Evolutionary conservation across 2,888 invertebrate species (phyloP).

Genomic region (Tetheella fluctuosa): DNA sequence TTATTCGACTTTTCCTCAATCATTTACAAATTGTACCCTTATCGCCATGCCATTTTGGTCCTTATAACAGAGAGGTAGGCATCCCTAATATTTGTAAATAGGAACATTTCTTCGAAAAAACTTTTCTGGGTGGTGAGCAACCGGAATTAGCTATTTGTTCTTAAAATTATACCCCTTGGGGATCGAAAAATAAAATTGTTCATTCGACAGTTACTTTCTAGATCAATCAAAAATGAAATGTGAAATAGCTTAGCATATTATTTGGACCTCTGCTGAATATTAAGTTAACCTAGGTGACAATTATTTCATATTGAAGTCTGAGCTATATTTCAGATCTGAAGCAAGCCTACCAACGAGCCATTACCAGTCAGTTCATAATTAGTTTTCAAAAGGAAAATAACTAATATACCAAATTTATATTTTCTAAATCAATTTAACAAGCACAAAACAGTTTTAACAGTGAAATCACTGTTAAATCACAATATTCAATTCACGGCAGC

Average conservation of each 20-base stretch:
- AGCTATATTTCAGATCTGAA: conserved; percentile 14
- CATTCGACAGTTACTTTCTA: neutral
- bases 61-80: conserved; percentile 4
- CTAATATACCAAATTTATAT: conserved; percentile 24
- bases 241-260: neutral
- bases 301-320: neutral
- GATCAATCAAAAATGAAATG: conserved; percentile 1
- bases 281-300: neutral
- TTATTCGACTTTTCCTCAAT: conserved; percentile 10
- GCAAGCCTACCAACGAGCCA: conserved; percentile 17
- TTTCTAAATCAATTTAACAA: conserved; percentile 27
- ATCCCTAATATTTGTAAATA: conserved; percentile 1
- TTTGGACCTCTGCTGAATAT: neutral
- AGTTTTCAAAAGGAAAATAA: conserved; percentile 11
- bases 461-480: conserved; percentile 35
- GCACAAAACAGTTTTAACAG: conserved; percentile 12
- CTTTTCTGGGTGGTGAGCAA: neutral
- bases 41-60: conserved; percentile 4
- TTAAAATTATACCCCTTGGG: neutral
- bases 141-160: conserved; percentile 6
- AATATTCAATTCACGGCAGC: conserved; percentile 41
- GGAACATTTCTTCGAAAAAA: conserved; percentile 3
- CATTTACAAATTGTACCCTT: conserved; percentile 7
- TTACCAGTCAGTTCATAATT: conserved; percentile 1
- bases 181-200: neutral